Evolutionary conservation across 2,888 invertebrate species (phyloP).

Genomic region (Agrochola circellaris): DNA sequence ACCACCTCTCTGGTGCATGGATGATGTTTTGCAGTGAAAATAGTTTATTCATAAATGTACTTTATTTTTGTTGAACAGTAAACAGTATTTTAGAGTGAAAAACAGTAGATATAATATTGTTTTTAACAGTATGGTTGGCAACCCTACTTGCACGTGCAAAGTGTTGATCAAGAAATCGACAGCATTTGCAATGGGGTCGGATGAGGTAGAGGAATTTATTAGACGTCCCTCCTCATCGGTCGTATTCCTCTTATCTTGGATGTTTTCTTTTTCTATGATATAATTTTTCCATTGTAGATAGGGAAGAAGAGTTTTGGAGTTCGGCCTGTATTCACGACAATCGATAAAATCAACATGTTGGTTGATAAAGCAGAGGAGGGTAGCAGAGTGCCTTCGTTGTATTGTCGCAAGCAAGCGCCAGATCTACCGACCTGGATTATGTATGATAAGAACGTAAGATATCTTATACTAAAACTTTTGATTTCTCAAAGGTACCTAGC

Average conservation of each 20-base stretch:
- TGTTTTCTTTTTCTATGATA: neutral
- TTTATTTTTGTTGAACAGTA: too few relatives aligned
- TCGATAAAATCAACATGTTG: conserved; percentile 85
- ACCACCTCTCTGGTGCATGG: too few relatives aligned
- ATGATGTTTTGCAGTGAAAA: too few relatives aligned
- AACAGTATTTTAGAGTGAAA: too few relatives aligned
- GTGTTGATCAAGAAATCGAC: neutral
- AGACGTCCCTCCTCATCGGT: neutral
- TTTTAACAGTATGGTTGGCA: too few relatives aligned
- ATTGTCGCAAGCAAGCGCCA: conserved; percentile 93
- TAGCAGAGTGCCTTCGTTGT: conserved; percentile 92
- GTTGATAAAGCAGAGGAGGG: conserved; percentile 82
- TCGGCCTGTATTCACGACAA: conserved; percentile 83
- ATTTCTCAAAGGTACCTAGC: neutral
- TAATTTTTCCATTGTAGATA: conserved; percentile 71
- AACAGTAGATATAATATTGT: too few relatives aligned
- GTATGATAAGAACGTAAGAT: conserved; percentile 95
- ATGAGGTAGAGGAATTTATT: neutral
- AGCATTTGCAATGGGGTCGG: neutral
- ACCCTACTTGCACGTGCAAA: too few relatives aligned
- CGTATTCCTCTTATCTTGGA: neutral
- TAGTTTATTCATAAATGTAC: too few relatives aligned
- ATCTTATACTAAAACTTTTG: neutral
- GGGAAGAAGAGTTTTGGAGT: conserved; percentile 86
- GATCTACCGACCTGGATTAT: conserved; percentile 96